Evolutionary conservation across 2,797 vertebrate species (phyloP), one percentile per base, ranked within the genome.

Genomic region (Triplophysa yarkandensis): DNA sequence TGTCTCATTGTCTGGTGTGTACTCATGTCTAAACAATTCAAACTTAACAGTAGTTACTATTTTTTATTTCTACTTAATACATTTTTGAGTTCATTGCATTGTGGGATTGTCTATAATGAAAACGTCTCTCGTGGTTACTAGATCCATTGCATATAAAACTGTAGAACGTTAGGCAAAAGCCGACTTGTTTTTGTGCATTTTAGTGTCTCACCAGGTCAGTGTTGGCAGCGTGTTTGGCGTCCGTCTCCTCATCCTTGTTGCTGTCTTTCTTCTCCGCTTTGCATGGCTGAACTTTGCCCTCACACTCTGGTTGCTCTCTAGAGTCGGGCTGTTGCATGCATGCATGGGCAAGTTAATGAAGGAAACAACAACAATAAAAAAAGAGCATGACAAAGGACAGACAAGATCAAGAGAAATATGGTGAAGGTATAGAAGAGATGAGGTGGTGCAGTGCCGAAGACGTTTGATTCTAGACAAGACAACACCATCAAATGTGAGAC

Each of bases 291-390:
- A 78, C 85, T 80, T 87, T 84, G 57, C 87, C 86, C 39, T 92
- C 91, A 80, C 85, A 87, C 72, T 92, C 93, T 63, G 88, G 88
- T 83, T 92, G 88, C 83, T 95, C 94, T 93, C 97, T 97, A 94
- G 90, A 96, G 91, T 97, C 94, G 91, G 94, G 89, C 85, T 97
- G 95, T 95, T 98, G 93, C 90, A 95, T 94, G 92, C 91, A 93
- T 92, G 92, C 91, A 92, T 91, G 90, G 90, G 90, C 88, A 92
- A 88, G 90, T 92, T 91, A 91, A 93, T 93, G 92, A 90, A 83
- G 84, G 83, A 88, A 88, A 85, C 83, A 81, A 83, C 81, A 61
- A 87, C 72, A 76, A 82, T 80, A 82, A 61, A 81, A 79, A 81
- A 71, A 77, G 75, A 82, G 58, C 69, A 81, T 83, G 85, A 85